Evolutionary conservation across 2,797 vertebrate species (phyloP), one percentile per base, ranked within the genome.

Genomic region (Betta splendens): DNA sequence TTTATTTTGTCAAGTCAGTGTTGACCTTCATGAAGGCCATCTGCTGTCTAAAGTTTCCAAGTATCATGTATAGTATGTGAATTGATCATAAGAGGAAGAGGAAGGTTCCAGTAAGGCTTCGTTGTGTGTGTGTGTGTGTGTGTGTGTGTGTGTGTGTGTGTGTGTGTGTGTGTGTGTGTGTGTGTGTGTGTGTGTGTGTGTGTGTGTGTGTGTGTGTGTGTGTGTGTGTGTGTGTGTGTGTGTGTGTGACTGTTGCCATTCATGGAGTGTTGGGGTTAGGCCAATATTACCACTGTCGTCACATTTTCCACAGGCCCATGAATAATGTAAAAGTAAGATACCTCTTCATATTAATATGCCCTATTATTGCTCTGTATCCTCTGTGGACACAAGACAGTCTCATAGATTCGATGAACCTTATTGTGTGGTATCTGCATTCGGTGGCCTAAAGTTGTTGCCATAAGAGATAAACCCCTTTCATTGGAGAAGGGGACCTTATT

Each of bases 251-350:
- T 81, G 77, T 87, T 87, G 84, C 85, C 85, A 87, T 89, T 86
- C 74, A 65, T 81, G 83, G 80, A 75, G 77, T 86, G 87, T 85
- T 82, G 72, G 69, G 85, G 81, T 87, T 84, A 84, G 87, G 87
- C 91, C 88, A 91, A 84, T 89, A 89, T 88, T 86, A 88, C 86
- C 87, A 79, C 82, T 60, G 72, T 87, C 88, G 87, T 89, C 64
- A 83, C 83, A 73, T 89, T 91, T 90, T 87, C 85, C 87, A 82
- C 67, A 77, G 64, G 69, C 17, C 53, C 61, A 91, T 91, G 86
- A 90, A 89, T 91, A 89, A 91, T 91, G 88, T 82, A 91, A 77
- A 84, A 75, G 83, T 87, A 49, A 72, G 83, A 85, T 83, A 86
- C 89, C 78, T 77, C 82, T 77, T 86, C 76, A 77, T 88, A 90